Percentiles rank a stretch among this genome's conserved stretches.
Evolutionary conservation across 1,140 invertebrate genomes (phyloP).

Genomic region (Lepidotrigona ventralis): DNA sequence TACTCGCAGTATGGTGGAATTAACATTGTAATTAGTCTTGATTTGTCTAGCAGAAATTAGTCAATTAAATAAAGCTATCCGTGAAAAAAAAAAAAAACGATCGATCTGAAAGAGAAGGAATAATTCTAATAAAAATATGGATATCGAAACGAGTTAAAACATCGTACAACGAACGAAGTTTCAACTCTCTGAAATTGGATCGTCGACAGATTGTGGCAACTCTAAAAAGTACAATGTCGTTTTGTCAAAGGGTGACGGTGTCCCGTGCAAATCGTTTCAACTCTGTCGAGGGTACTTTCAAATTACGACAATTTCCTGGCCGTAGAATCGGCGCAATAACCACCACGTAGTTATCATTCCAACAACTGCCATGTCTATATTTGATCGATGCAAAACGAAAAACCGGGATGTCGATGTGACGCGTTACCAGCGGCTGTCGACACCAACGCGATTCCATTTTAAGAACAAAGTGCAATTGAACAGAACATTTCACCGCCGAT

Average conservation of each 20-base stretch:
- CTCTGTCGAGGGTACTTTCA: not conserved
- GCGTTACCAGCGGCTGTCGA: not conserved
- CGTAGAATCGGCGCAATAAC: not conserved
- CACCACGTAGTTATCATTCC: not conserved
- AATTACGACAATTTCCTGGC: conserved; percentile 30
- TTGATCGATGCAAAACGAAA: conserved; percentile 2
- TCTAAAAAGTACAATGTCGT: not conserved
- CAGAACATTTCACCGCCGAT: conserved; percentile 21
- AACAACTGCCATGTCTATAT: not conserved
- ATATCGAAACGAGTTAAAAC: too few species aligned
- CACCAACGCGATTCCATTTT: conserved; percentile 3
- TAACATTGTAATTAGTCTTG: too few species aligned
- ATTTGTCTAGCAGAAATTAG: too few species aligned
- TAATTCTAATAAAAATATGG: too few species aligned
- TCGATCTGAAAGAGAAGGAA: not conserved
- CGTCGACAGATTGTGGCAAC: not conserved
- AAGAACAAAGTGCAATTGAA: conserved; percentile 31
- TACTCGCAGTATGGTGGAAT: too few species aligned
- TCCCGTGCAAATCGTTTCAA: conserved; percentile 5
- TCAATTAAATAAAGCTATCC: too few species aligned
- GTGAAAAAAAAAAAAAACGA: too few species aligned
- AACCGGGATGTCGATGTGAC: not conserved
- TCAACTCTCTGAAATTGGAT: not conserved
- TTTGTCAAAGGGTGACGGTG: not conserved
- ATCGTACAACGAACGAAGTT: not conserved